Evolutionary conservation across 2,113 vertebrate genomes (phyloP), one percentile per base, ranked within the genome.

Genomic region (Melospiza melodia): DNA sequence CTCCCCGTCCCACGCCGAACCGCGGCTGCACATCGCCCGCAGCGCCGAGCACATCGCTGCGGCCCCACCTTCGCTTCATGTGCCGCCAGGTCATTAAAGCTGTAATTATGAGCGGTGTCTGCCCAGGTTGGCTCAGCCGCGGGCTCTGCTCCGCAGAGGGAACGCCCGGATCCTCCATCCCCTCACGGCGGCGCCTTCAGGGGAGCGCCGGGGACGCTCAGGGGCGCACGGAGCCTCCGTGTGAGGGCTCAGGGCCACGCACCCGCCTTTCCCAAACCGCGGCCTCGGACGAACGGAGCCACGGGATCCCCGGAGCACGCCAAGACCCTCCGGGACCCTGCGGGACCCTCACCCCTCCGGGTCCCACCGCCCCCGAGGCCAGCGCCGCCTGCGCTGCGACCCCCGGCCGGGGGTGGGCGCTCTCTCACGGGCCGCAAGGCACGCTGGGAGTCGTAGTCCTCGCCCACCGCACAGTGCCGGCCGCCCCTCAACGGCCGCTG

Each of bases 361-460:
- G 1, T 14, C 62, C 62, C 54, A 2, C 62, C 37, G 27, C 31
- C 72, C 62, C 83, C 54, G 52, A 27, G 37, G 30, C 16, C 72
- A 37, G 54, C 52, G 4, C 62, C 44, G 9, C 44, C 44, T 17
- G 49, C 51, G n/a, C 82, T 48, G 49, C 49, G 49, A 54, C 39
- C 27, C 65, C 58, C 16, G 8, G n/a, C 25, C 81, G 8, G 25
- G 19, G 15, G 73, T 35, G 12, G 91, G 75, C 15, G 75, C 57
- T 20, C 30, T 51, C 16, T 46, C 4, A 5, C 5, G n/a, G 12
- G 4, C 75, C 66, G 78, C 88, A 39, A 28, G 28, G 94, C 43
- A 33, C 30, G 14, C 52, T 68, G 93, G 96, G 79, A 75, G 11
- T 9, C 43, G 94, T 83, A 94, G 94, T 95, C 35, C 30, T 22